A percentile compares a stretch with the other conserved stretches of the same genome.
Conservation (phyloP, 2,888 invertebrate species). For the Caenorhabditis auriculariae region DNA sequence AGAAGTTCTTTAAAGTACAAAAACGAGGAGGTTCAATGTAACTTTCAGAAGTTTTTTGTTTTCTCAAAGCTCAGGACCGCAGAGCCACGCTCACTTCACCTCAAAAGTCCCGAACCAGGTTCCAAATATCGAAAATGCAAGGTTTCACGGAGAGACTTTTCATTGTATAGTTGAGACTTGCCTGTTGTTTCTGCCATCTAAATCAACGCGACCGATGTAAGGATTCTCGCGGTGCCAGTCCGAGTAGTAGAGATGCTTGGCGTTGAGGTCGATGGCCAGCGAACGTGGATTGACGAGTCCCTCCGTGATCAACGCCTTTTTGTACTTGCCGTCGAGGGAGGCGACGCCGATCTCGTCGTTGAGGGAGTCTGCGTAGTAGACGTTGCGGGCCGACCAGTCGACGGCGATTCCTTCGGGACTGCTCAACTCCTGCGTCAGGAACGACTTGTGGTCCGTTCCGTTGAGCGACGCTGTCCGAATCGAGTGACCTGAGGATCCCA, state of each 20-base stretch:
- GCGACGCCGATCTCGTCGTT: constrained; percentile 78
- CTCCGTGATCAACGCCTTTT: constrained; percentile 77
- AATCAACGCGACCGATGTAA: constrained; percentile 88
- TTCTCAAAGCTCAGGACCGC: not conserved
- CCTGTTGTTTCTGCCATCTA: constrained; percentile 80
- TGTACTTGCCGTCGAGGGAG: constrained; percentile 73
- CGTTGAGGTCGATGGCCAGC: constrained; percentile 83
- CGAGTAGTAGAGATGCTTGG: constrained; percentile 91
- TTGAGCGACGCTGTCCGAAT: constrained; percentile 57
- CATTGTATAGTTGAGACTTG: not conserved
- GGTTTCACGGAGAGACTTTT: not conserved
- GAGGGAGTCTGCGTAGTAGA: constrained; percentile 92
- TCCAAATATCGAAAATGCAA: too few relatives aligned
- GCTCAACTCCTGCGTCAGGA: constrained; percentile 68
- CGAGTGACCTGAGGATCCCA: constrained; percentile 57
- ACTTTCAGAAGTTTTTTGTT: too few relatives aligned
- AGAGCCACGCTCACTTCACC: too few relatives aligned
- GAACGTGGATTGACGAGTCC: constrained; percentile 87
- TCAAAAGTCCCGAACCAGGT: too few relatives aligned
- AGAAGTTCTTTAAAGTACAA: not conserved
- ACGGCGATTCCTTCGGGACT: constrained; percentile 91
- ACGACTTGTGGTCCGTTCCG: constrained; percentile 54
- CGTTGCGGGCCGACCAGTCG: constrained; percentile 86
- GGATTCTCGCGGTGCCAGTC: constrained; percentile 91
- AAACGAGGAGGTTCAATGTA: not conserved